A percentile compares a stretch with the other conserved stretches of the same genome.
These are phyloP conservation scores for Sciurus vulgaris DNA, from an alignment of 2,797 vertebrate species.

Conservation along the genomic window DNA sequence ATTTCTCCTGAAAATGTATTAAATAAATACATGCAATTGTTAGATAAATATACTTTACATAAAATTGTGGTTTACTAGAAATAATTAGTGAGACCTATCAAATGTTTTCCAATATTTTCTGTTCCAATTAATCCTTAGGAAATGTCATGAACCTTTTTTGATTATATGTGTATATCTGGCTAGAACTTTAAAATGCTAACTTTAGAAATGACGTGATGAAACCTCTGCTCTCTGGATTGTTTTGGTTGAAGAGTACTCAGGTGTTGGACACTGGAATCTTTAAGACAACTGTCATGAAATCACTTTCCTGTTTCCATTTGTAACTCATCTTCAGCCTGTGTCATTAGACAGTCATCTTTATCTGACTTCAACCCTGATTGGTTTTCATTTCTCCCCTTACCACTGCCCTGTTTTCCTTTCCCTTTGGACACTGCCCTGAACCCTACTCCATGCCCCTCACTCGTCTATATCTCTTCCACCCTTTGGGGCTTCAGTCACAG, in stretches of 20 bases:
- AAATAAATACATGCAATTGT: background rate
- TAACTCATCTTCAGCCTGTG: background rate
- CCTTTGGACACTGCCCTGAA: background rate
- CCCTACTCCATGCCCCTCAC: background rate
- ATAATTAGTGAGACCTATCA: background rate
- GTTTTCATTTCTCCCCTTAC: background rate
- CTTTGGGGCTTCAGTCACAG: background rate
- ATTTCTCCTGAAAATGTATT: slow-evolving; percentile 13
- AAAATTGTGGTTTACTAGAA: slow-evolving; percentile 37
- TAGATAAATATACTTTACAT: background rate
- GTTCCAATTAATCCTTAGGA: slow-evolving; percentile 38
- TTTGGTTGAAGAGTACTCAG: background rate
- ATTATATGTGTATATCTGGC: background rate
- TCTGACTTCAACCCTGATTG: background rate
- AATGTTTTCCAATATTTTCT: background rate
- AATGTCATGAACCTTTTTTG: background rate
- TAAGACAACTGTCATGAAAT: background rate
- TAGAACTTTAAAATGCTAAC: slow-evolving; percentile 4
- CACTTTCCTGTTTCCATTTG: slow-evolving; percentile 18
- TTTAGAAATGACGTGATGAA: background rate
- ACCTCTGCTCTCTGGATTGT: background rate
- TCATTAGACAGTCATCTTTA: background rate
- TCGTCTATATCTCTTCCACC: background rate
- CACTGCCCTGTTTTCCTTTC: background rate
- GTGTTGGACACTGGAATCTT: background rate